Base-by-base conservation (phyloP, 23 tunicate species). In the Ciona savignyi region DNA sequence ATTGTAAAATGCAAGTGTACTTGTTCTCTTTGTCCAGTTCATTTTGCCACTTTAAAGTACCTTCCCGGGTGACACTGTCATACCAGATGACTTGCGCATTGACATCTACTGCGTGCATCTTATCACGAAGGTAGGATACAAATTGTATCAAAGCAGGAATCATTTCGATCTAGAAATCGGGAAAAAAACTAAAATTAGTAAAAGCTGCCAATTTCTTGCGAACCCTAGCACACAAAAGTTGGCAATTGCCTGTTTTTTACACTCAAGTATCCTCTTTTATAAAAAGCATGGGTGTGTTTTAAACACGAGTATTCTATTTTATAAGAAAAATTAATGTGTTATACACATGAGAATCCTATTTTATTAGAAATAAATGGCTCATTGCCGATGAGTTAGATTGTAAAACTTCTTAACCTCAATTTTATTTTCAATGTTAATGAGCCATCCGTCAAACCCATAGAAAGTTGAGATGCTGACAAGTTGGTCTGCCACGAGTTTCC, bases 371-470 rank as follows among this genome's bases (percentile, higher is more conserved):
- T n/a, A n/a, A n/a, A n/a, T n/a, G n/a, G n/a, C n/a, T n/a, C n/a
- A n/a, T n/a, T n/a, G n/a, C n/a, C n/a, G n/a, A n/a, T n/a, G n/a
- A n/a, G n/a, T n/a, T n/a, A n/a, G n/a, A n/a, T n/a, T n/a, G n/a
- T n/a, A n/a, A n/a, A n/a, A 77, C 15, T 25, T 26, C 31, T 70
- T 31, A 19, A 77, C 89, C 64, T 73, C 56, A n/a, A 93, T 67
- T 33, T 35, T 27, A 67, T 77, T 87, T 64, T 93, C 98, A 23
- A 93, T 77, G 66, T 93, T 93, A 2, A 93, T 56, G 21, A 93
- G 74, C 98, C 98, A 93, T 11, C 98, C 98, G 51, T 93, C 98
- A 78, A 93, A 93, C 4, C 78, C 74, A 74, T 87, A 93, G 42
- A 74, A 77, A 30, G 27, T 71, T 60, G 84, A 85, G 25, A 86